phyloP scores from a whole-genome alignment of 2,113 vertebrate species.

The Rhegmatorhina hoffmannsi region DNA sequence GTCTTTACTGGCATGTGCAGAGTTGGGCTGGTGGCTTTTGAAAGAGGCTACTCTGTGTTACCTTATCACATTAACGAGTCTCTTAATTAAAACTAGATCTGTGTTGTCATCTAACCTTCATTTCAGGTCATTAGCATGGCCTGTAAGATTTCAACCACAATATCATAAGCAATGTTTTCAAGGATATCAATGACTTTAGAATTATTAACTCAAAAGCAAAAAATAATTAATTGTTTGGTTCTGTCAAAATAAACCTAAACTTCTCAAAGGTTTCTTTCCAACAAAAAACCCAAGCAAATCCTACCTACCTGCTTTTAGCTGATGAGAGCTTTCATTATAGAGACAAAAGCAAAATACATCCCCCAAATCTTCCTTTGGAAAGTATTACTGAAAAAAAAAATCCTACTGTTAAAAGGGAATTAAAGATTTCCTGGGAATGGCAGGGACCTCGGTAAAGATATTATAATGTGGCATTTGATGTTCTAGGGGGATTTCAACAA shows the following conservation, averaged over 20 bases:
- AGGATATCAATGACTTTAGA: background rate
- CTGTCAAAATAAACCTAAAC: background rate
- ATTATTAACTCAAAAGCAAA: background rate
- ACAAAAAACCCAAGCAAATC: background rate
- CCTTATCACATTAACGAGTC: background rate
- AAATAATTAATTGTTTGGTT: background rate
- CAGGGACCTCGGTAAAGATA: conserved; percentile 53
- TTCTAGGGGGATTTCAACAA: conserved; percentile 69
- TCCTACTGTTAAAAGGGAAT: background rate
- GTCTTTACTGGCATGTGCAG: background rate
- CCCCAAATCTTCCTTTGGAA: background rate
- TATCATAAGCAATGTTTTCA: background rate
- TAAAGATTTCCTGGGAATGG: conserved; percentile 17
- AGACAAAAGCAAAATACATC: background rate
- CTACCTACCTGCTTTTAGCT: background rate
- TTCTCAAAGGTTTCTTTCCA: background rate
- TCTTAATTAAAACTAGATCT: background rate
- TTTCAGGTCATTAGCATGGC: background rate
- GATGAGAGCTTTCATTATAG: background rate
- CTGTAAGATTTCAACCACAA: background rate
- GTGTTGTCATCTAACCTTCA: background rate
- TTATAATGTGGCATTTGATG: conserved; percentile 65
- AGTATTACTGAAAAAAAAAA: background rate
- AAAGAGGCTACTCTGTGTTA: background rate
- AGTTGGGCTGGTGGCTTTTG: background rate